Percentiles rank a stretch among this genome's conserved stretches.
phyloP scores from a whole-genome alignment of 2,113 vertebrate genomes.

The Larimichthys polyactis region DNA sequence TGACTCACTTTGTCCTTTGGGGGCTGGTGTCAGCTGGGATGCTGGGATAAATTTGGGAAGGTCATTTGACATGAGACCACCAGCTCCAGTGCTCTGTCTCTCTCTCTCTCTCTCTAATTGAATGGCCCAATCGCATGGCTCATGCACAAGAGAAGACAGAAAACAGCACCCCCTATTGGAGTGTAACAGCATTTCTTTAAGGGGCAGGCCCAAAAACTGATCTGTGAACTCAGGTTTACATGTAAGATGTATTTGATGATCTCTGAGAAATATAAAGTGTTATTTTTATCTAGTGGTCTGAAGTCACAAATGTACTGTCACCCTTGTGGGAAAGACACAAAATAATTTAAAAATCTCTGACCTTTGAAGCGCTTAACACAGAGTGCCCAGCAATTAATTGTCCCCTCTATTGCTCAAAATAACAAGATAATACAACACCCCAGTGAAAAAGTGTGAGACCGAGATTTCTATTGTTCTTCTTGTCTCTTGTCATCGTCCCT shows the following conservation, averaged over 20 bases:
- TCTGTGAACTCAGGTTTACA: neutral
- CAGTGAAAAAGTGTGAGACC: constrained; percentile 50
- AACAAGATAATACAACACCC: constrained; percentile 54
- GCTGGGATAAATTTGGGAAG: constrained; percentile 36
- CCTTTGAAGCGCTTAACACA: neutral
- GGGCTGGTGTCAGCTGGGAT: constrained; percentile 29
- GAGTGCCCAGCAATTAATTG: constrained; percentile 30
- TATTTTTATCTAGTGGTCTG: neutral
- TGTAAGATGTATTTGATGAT: neutral
- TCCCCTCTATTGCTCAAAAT: constrained; percentile 46
- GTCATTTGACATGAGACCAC: constrained; percentile 14
- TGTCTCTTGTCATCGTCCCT: constrained; percentile 39
- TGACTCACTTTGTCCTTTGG: constrained; percentile 35
- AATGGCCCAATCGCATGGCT: neutral
- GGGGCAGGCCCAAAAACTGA: constrained; percentile 7
- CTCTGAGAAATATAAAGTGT: neutral
- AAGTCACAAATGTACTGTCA: neutral
- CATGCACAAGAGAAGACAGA: constrained; percentile 16
- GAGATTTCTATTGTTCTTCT: constrained; percentile 52
- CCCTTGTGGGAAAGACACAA: neutral
- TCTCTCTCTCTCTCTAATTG: neutral
- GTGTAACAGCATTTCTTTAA: constrained; percentile 21
- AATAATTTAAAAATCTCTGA: constrained; percentile 20
- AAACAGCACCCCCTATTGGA: constrained; percentile 79
- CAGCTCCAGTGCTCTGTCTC: neutral